phyloP scores from a whole-genome alignment of 2,113 vertebrate genomes.

The Istiophorus platypterus region DNA sequence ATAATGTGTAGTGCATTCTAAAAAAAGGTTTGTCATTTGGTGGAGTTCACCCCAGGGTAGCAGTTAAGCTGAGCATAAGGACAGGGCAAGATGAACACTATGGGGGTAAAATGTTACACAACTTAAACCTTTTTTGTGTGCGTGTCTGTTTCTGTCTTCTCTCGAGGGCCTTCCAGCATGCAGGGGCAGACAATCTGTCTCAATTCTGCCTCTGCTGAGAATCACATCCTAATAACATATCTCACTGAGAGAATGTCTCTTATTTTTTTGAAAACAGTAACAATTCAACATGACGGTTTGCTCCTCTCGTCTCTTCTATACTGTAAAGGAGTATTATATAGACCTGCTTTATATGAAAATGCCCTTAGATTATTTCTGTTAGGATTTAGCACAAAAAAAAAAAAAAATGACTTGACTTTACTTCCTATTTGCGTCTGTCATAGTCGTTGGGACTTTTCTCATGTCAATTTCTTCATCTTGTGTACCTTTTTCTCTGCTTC shows the following conservation, averaged over 20 bases:
- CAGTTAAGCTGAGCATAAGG: constrained; percentile 49
- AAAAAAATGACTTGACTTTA: no score
- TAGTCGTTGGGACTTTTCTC: not conserved
- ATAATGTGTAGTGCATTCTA: not conserved
- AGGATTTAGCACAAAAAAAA: no score
- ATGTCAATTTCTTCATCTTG: not conserved
- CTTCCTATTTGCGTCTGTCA: not conserved
- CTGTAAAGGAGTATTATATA: no score
- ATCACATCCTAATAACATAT: constrained; percentile 21
- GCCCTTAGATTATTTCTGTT: no score
- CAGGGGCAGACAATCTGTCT: constrained; percentile 53
- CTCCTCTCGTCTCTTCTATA: no score
- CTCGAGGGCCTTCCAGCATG: constrained; percentile 30
- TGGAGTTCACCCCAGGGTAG: constrained; percentile 16
- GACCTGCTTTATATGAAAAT: no score
- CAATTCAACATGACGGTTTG: not conserved
- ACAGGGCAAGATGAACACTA: constrained; percentile 15
- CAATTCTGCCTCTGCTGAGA: constrained; percentile 42
- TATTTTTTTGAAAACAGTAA: constrained; percentile 20
- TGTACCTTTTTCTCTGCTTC: not conserved
- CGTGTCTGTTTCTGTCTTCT: constrained; percentile 29
- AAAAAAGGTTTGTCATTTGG: constrained; percentile 35
- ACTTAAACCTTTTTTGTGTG: constrained; percentile 14
- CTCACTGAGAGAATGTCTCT: not conserved
- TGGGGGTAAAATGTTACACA: constrained; percentile 48